Percentiles rank a stretch among this genome's conserved stretches.
phyloP scores from a whole-genome alignment of 2,113 vertebrate genomes.

The Cichladusa arquata region DNA sequence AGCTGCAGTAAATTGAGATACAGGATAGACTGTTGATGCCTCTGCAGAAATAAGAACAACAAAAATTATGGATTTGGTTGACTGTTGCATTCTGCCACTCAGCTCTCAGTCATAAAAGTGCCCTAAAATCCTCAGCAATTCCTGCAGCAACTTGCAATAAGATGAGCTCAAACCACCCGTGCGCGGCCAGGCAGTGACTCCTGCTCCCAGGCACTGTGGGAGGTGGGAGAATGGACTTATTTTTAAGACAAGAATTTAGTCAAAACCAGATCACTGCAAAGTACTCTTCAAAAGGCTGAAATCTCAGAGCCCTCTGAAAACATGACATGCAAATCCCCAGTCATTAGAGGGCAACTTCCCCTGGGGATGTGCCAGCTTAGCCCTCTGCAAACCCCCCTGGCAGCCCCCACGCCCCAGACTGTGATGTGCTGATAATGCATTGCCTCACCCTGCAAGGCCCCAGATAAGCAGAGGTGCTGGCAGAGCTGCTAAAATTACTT shows the following conservation, averaged over 20 bases:
- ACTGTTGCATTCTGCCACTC: background rate
- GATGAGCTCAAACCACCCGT: background rate
- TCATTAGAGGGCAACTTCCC: background rate
- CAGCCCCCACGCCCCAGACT: accelerated
- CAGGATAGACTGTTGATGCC: background rate
- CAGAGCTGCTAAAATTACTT: background rate
- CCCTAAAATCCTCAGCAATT: background rate
- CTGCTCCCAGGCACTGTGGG: background rate
- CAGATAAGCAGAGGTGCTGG: background rate
- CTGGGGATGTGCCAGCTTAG: background rate
- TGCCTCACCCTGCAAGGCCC: background rate
- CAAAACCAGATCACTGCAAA: background rate
- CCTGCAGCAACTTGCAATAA: background rate
- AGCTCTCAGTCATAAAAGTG: background rate
- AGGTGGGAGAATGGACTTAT: background rate
- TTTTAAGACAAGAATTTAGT: background rate
- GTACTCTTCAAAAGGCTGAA: background rate
- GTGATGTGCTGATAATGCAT: background rate
- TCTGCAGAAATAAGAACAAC: background rate
- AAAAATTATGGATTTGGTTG: background rate
- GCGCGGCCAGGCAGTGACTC: background rate
- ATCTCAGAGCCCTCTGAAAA: background rate
- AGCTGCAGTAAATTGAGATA: background rate
- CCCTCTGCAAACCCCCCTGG: background rate
- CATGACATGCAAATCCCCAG: accelerated